These are phyloP conservation scores for Ariopsis seemanni DNA, from an alignment of 2,113 vertebrate genomes.

Conservation along the genomic window DNA sequence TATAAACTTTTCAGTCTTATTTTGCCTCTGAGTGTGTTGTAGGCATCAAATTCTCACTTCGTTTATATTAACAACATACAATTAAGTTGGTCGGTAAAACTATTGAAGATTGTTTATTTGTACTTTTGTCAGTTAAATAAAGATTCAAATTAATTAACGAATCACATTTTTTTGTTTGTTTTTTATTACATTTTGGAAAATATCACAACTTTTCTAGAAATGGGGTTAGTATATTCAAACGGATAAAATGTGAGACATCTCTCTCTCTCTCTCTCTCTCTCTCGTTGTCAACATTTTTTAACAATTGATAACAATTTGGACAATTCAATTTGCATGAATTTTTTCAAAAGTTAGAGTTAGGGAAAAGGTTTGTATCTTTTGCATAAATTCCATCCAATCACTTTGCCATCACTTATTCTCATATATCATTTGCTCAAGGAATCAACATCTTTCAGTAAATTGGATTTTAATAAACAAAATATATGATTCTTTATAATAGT, in stretches of 20 bases:
- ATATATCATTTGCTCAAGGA: not conserved
- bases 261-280: too few species aligned
- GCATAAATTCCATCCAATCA: not conserved
- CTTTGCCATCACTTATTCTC: not conserved
- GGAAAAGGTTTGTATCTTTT: not conserved
- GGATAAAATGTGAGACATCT: not conserved
- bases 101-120: too few species aligned
- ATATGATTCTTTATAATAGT: not conserved
- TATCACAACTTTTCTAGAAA: too few species aligned
- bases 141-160: too few species aligned
- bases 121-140: too few species aligned
- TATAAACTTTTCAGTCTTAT: too few species aligned
- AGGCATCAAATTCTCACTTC: too few species aligned
- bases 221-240: not conserved
- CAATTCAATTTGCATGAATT: not conserved
- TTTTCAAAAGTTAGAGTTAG: not conserved
- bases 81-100: too few species aligned
- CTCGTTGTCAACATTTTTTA: not conserved
- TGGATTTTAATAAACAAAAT: not conserved
- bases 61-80: too few species aligned
- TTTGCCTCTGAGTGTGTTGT: too few species aligned
- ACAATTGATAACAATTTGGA: not conserved
- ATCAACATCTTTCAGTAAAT: not conserved
- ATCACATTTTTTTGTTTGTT: too few species aligned
- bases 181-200: too few species aligned